These are phyloP conservation scores for Aythya baeri DNA, from an alignment of 2,113 vertebrate species.

Conservation along the genomic window DNA sequence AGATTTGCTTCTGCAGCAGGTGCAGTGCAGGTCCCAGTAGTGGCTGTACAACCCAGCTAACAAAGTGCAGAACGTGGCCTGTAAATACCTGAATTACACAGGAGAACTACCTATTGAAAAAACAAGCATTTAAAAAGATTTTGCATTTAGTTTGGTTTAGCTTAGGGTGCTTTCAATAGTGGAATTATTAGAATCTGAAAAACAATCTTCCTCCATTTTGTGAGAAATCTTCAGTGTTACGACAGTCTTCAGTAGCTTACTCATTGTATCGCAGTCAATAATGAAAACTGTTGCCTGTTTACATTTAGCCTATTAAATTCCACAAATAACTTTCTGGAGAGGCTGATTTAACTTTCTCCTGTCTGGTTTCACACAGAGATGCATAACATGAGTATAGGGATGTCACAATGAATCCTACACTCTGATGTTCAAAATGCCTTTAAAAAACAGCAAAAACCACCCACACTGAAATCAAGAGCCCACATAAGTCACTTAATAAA, in stretches of 20 bases:
- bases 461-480: neutral
- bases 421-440: neutral
- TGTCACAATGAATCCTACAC: neutral
- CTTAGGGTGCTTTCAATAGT: neutral
- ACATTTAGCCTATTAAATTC: neutral
- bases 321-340: neutral
- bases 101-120: neutral
- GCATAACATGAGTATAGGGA: neutral
- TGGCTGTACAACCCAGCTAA: too few relatives aligned
- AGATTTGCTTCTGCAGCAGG: neutral
- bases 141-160: neutral
- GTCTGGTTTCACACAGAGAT: neutral
- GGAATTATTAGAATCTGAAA: neutral
- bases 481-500: neutral
- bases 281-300: neutral
- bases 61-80: neutral
- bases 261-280: neutral
- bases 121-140: neutral
- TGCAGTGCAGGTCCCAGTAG: neutral
- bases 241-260: neutral
- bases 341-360: neutral
- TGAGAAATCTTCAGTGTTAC: too few relatives aligned
- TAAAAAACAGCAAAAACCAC: neutral
- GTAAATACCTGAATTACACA: neutral
- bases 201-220: neutral